Base-by-base conservation (phyloP, 2,797 vertebrate genomes). In the Halcyon badia region DNA sequence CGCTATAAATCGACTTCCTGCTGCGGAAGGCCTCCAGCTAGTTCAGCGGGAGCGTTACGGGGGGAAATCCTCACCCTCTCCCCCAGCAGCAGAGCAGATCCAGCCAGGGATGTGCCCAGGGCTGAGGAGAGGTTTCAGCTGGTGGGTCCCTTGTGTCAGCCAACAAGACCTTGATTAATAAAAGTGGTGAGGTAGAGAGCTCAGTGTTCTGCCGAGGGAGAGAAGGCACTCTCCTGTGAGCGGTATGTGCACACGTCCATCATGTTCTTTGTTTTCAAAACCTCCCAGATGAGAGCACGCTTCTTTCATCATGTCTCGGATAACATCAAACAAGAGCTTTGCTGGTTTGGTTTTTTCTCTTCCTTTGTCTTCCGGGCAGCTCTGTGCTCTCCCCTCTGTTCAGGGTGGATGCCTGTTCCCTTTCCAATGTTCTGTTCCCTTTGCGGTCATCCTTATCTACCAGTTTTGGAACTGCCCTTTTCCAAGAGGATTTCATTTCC, bases 1-100 rank as follows among this genome's bases (percentile, higher is more conserved):
- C 56, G 73, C 88, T 66, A 57, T 93, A 90, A 90, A 94, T 72
- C 93, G 90, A 93, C 86, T 96, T 95, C 37, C 64, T 95, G 93
- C 75, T 65, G 75, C 1, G 20, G 86, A 75, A 84, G 64, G 71
- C 75, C 71, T 96, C 44, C 57, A 83, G 61, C 88, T 71, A 76
- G 31, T 68, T 95, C 77, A 69, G 60, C 44, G 68, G 37, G n/a
- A 87, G 83, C 44, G 24, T 83, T 87, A 49, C 33, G 66, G 57
- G 48, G 48, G 21, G 19, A 84, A 88, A 87, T 72, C 70, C 80
- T 93, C 0, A 0, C 10, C 25, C 83, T 83, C 81, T 3, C 2
- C 60, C 28, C 61, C 39, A 48, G 22, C 58, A 82, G 7, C 22
- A 87, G 15, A 76, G 9, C 37, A 83, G 83, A 83, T 37, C 33